Conservation (phyloP, 2,113 vertebrate genomes). For the Pangasianodon gigas region DNA sequence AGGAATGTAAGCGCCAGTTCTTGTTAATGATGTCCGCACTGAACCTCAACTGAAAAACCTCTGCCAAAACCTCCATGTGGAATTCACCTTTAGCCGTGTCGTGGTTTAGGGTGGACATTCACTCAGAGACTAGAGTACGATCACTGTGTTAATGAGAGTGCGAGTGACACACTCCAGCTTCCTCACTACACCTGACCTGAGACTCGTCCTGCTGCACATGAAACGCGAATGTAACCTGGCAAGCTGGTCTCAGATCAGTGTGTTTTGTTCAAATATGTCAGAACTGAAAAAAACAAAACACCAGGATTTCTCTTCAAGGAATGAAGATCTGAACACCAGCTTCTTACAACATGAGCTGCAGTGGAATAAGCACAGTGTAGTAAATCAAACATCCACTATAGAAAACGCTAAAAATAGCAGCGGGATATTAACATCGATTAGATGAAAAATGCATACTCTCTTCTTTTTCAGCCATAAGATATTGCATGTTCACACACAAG, state of each 20-base stretch:
- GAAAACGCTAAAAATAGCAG: not conserved
- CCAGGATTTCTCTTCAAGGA: not conserved
- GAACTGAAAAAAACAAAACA: not conserved
- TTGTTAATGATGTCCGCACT: conserved; percentile 15
- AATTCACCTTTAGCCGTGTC: conserved; percentile 8
- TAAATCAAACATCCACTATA: not conserved
- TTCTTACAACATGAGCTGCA: not conserved
- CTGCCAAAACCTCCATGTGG: not conserved
- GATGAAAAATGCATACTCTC: not conserved
- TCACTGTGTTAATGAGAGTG: conserved; percentile 24
- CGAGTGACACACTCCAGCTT: conserved; percentile 9
- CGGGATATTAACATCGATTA: not conserved
- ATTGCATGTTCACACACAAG: not conserved
- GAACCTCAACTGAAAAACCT: not conserved
- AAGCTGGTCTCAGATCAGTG: not conserved
- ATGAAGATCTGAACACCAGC: not conserved
- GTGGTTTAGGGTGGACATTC: not conserved
- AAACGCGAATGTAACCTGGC: not conserved
- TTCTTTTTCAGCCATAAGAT: not conserved
- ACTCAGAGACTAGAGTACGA: conserved; percentile 5
- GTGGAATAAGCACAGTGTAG: not conserved
- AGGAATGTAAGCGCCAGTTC: not conserved
- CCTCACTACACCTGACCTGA: not conserved
- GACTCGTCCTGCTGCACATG: not conserved
- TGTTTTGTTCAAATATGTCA: not conserved